phyloP scores from a whole-genome alignment of 1,140 invertebrate genomes.

The Hydropsyche tenuis region DNA sequence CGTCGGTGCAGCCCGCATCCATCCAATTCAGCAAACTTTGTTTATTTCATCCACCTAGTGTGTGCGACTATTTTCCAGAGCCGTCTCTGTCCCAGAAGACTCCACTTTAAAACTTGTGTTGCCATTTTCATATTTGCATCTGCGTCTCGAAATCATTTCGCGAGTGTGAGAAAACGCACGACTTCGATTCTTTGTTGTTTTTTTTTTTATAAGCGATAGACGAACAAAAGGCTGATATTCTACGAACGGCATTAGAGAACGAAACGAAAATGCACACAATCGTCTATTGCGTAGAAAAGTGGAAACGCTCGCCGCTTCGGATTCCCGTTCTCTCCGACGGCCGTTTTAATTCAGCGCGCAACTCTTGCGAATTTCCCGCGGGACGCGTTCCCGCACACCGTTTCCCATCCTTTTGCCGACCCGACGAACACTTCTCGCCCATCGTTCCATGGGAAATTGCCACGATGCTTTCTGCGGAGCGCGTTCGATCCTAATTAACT shows the following conservation, averaged over 20 bases:
- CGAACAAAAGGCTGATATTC: too few species aligned
- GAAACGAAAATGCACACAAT: too few species aligned
- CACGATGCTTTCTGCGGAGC: conserved; percentile 1
- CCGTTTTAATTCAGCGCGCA: conserved; percentile 43
- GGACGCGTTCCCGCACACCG: conserved; percentile 37
- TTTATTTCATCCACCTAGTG: background rate
- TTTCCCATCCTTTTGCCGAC: conserved; percentile 23
- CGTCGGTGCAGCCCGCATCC: background rate
- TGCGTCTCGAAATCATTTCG: too few species aligned
- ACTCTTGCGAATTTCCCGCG: conserved; percentile 48
- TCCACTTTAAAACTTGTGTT: too few species aligned
- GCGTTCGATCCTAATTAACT: conserved; percentile 9
- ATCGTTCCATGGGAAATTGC: conserved; percentile 35
- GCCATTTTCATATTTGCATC: too few species aligned
- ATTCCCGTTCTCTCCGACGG: conserved; percentile 4
- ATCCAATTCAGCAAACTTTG: background rate
- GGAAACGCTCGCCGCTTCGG: background rate
- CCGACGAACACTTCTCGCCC: conserved; percentile 23
- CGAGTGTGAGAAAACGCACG: too few species aligned
- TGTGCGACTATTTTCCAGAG: too few species aligned
- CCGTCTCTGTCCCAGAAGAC: too few species aligned
- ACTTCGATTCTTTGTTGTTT: too few species aligned
- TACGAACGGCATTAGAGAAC: too few species aligned
- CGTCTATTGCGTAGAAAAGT: background rate
- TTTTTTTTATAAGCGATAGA: too few species aligned